A percentile compares a stretch with the other conserved stretches of the same genome.
Conservation (phyloP, 1,140 invertebrate species). For the Notospermus geniculatus region DNA sequence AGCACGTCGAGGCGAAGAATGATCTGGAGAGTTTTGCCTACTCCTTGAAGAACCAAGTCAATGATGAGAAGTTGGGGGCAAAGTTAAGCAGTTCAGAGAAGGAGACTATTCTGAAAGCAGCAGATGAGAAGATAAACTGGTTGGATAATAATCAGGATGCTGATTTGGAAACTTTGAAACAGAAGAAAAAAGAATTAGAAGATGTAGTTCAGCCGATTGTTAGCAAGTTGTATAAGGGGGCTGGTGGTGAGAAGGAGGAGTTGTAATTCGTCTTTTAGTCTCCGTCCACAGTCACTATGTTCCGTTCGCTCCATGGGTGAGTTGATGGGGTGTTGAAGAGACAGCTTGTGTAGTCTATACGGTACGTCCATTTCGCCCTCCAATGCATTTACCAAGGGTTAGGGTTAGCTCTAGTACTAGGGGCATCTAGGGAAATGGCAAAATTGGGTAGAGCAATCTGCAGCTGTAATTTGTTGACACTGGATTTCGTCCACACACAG, state of each 20-base stretch:
- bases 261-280: too few species aligned
- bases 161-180: constrained; percentile 90
- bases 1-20: constrained; percentile 88
- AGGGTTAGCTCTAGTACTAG: too few species aligned
- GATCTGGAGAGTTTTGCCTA: constrained; percentile 95
- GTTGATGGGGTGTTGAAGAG: too few species aligned
- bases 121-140: constrained; percentile 98
- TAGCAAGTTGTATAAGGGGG: constrained; percentile 91
- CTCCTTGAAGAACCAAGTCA: constrained; percentile 94
- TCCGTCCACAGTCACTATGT: too few species aligned
- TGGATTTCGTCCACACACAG: too few species aligned
- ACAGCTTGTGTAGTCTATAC: too few species aligned
- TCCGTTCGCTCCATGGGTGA: too few species aligned
- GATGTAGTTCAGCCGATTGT: constrained; percentile 96
- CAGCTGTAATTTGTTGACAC: too few species aligned
- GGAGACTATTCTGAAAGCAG: constrained; percentile 87
- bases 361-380: too few species aligned
- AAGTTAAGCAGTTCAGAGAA: constrained; percentile 92
- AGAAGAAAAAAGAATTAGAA: constrained; percentile 96
- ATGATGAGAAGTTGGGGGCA: constrained; percentile 93
- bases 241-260: constrained; percentile 79
- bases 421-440: too few species aligned
- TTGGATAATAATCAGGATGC: constrained; percentile 93
- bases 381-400: too few species aligned
- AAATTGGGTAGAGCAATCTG: too few species aligned